These are phyloP conservation scores for Encarsia formosa DNA, from an alignment of 2,888 invertebrate species.

Conservation along the genomic window DNA sequence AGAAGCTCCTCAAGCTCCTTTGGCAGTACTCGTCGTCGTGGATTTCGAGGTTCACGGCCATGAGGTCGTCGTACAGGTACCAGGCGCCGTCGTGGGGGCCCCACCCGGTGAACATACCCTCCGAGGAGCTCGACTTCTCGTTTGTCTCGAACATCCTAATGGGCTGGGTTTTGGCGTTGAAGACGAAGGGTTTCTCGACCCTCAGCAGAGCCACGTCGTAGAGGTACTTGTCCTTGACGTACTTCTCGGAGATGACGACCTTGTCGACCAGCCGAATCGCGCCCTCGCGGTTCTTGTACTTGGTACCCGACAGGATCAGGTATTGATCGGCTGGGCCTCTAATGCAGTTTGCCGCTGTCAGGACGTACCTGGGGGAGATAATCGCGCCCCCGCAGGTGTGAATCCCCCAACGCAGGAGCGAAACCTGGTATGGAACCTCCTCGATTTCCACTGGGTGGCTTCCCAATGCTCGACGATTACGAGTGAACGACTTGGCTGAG, in stretches of 20 bases:
- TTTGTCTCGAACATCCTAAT: background rate
- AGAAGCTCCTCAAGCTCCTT: too few relatives aligned
- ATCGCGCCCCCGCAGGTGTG: conserved; percentile 9
- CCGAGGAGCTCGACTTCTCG: background rate
- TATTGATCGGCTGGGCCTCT: too few relatives aligned
- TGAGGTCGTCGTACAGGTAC: too few relatives aligned
- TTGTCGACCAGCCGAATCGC: background rate
- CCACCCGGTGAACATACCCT: background rate
- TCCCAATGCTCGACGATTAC: conserved; percentile 2
- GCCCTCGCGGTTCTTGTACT: background rate
- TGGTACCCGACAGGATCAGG: background rate
- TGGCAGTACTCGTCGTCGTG: too few relatives aligned
- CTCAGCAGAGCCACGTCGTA: conserved; percentile 1
- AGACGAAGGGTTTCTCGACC: background rate
- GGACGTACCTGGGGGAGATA: background rate
- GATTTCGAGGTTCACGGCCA: too few relatives aligned
- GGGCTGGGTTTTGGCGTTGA: background rate
- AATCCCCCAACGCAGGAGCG: background rate
- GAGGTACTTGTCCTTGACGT: background rate
- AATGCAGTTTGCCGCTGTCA: conserved; percentile 3
- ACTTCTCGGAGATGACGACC: background rate
- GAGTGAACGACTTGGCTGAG: too few relatives aligned
- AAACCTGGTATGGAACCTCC: conserved; percentile 8
- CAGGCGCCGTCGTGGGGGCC: background rate
- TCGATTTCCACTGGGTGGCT: conserved; percentile 1